Base-by-base conservation (phyloP, 2,888 invertebrate genomes). In the Schizaphis graminum region DNA sequence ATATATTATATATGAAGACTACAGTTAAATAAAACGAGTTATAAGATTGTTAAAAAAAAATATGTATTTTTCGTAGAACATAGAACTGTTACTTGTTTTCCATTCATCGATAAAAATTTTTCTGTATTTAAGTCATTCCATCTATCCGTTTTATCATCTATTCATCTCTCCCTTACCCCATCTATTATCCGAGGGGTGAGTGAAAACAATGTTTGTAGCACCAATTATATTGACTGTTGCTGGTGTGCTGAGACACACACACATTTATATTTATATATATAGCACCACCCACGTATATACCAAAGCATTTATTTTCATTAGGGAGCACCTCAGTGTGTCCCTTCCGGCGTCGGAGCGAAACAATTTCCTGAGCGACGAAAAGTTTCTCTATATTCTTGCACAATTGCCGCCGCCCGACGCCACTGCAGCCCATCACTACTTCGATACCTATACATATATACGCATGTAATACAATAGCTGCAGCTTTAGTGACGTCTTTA, bases 261-360 rank as follows among this genome's bases (percentile, higher is more conserved):
- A n/a, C 67, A 67, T 77, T 61, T 53, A 53, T 53, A 21, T 53
- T 5, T 53, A 53, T 53, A 53, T 53, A 53, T 53, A 53, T 53
- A 67, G n/a, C 21, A 8, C 7, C n/a, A 16, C 21, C 49, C 53
- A 24, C 89, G 44, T 13, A 8, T n/a, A 88, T 26, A 28, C 89
- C 56, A 11, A 57, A 87, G 84, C 89, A 85, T 93, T 93, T 93
- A 61, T 93, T 93, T 93, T 93, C 93, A 93, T 93, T 93, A 93
- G 49, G 56, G n/a, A 35, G 84, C 84, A 90, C 93, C 85, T 90
- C 93, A 90, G 89, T 44, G 89, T 86, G 90, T 90, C 90, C 93
- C 61, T 94, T 90, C 93, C 90, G 93, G 90, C 90, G 85, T 86
- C 93, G 84, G 47, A 67, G 90, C 93, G 86, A 94, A 90, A 94